Evolutionary conservation across 2,888 invertebrate species (phyloP).

Genomic region (Habroteleia sp.): DNA sequence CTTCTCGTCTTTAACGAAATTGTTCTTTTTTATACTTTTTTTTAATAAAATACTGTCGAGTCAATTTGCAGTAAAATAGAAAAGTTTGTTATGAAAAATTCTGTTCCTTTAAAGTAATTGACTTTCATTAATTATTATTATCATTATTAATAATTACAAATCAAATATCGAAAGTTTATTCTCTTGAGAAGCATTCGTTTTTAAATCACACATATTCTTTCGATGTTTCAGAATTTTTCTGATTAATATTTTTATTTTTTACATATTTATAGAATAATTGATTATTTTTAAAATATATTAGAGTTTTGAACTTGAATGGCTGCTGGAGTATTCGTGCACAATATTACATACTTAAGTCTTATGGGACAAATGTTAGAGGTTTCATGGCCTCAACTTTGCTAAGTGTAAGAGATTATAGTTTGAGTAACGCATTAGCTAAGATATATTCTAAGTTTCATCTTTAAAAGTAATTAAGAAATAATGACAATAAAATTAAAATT

Average conservation of each 20-base stretch:
- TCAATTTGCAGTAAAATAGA: constrained; percentile 10
- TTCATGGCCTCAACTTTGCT: constrained; percentile 43
- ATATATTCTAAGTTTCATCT: constrained; percentile 42
- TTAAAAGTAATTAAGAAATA: constrained; percentile 13
- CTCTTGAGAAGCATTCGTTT: too few species aligned
- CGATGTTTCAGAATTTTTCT: too few species aligned
- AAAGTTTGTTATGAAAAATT: too few species aligned
- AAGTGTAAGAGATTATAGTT: constrained; percentile 51
- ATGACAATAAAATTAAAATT: constrained; percentile 19
- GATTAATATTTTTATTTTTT: constrained; percentile 2
- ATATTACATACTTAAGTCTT: constrained; percentile 44
- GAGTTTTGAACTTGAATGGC: constrained; percentile 7
- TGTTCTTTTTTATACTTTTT: constrained; percentile 16
- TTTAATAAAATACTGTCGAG: neutral
- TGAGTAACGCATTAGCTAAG: constrained; percentile 37
- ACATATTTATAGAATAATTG: neutral
- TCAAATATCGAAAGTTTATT: too few species aligned
- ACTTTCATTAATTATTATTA: too few species aligned
- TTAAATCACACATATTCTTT: too few species aligned
- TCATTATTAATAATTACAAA: too few species aligned
- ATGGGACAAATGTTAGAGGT: constrained; percentile 44
- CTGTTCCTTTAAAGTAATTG: too few species aligned
- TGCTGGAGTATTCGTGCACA: constrained; percentile 20
- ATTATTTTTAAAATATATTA: constrained; percentile 10
- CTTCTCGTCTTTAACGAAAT: constrained; percentile 17